Conservation (phyloP, 2,888 invertebrate genomes). For the Ametastegia equiseti region DNA sequence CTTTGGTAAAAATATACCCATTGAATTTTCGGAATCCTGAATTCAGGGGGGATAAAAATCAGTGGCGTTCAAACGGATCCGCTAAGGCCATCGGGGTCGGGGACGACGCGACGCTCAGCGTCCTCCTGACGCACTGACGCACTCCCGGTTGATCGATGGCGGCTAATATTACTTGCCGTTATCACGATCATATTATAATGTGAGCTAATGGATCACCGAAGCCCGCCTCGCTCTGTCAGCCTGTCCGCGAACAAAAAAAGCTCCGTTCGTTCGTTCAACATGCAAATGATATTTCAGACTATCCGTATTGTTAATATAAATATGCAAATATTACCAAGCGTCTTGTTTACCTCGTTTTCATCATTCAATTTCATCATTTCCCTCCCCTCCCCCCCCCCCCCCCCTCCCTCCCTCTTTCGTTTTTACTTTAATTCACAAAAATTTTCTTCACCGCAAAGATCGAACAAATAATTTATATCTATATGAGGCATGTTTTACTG, state of each 20-base stretch:
- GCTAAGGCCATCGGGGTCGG: neutral
- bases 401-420: neutral
- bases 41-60: slow-evolving; percentile 31
- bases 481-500: neutral
- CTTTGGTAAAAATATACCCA: neutral
- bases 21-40: neutral
- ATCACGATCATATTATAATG: slow-evolving; percentile 50
- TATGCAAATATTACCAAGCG: slow-evolving; percentile 60
- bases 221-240: slow-evolving; percentile 36
- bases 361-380: neutral
- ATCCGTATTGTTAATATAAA: slow-evolving; percentile 66
- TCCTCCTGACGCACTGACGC: slow-evolving; percentile 38
- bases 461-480: neutral
- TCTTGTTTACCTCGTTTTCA: slow-evolving; percentile 61
- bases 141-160: slow-evolving; percentile 48
- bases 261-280: slow-evolving; percentile 47
- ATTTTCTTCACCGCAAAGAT: neutral
- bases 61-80: neutral
- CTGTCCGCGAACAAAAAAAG: slow-evolving; percentile 24
- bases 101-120: neutral
- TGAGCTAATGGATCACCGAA: slow-evolving; percentile 44
- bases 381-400: too few species aligned
- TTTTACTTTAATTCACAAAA: neutral
- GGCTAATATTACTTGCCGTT: slow-evolving; percentile 49
- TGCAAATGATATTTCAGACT: slow-evolving; percentile 64